These are phyloP conservation scores for Mya arenaria DNA, from an alignment of 1,140 invertebrate species.

Conservation along the genomic window DNA sequence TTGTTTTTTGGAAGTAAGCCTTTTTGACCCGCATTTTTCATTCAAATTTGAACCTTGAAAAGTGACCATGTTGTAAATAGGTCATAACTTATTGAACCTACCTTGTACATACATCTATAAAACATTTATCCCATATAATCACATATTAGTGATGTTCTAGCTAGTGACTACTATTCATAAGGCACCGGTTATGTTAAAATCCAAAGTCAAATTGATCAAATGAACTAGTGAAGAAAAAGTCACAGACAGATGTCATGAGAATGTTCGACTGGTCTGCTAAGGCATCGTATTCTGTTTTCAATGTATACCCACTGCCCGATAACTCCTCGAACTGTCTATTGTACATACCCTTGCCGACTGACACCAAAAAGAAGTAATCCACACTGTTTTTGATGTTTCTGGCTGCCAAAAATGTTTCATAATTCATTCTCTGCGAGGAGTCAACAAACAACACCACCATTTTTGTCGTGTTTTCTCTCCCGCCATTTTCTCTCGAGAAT, in stretches of 20 bases:
- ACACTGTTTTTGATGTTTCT: conserved; percentile 32
- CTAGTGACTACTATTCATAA: no score
- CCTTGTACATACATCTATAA: no score
- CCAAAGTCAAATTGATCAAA: no score
- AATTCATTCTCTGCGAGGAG: conserved; percentile 31
- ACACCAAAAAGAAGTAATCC: conserved; percentile 46
- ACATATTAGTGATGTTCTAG: no score
- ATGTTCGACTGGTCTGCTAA: conserved; percentile 13
- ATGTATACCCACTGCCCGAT: conserved; percentile 7
- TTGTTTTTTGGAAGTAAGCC: no score
- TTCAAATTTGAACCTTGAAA: no score
- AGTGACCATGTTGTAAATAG: no score
- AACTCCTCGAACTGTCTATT: conserved; percentile 19
- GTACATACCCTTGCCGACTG: conserved; percentile 45
- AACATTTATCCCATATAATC: no score
- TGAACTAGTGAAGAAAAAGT: conserved; percentile 55
- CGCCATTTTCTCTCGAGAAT: conserved; percentile 51
- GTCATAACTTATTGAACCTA: no score
- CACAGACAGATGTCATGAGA: conserved; percentile 41
- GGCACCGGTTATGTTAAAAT: no score
- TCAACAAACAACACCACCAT: conserved; percentile 60
- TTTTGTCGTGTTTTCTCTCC: conserved; percentile 41
- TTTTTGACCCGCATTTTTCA: no score
- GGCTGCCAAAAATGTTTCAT: conserved; percentile 33
- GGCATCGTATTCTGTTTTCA: conserved; percentile 35